Percentiles rank a stretch among this genome's conserved stretches.
These are phyloP conservation scores for Heliothis peltigera DNA, from an alignment of 2,888 invertebrate genomes.

Conservation along the genomic window DNA sequence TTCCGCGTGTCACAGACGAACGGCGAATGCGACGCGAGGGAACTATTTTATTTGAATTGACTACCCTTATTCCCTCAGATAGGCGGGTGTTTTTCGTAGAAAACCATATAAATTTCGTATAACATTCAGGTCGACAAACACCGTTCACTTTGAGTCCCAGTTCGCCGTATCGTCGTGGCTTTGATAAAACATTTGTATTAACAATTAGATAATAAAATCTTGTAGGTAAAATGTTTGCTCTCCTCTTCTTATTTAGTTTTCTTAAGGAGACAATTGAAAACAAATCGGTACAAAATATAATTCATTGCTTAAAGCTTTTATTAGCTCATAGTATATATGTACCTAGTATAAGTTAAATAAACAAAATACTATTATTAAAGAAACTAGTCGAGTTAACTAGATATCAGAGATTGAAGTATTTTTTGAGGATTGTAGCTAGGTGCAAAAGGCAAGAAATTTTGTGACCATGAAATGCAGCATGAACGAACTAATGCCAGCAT, in stretches of 20 bases:
- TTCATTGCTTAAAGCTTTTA: too few relatives aligned
- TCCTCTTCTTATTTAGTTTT: too few relatives aligned
- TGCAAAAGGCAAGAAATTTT: constrained; percentile 12
- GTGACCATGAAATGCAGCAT: neutral
- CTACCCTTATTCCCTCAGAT: constrained; percentile 23
- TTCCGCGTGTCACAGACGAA: constrained; percentile 16
- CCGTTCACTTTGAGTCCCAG: constrained; percentile 8
- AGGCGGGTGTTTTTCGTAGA: constrained; percentile 24
- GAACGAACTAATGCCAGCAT: constrained; percentile 8
- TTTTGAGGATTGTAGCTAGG: constrained; percentile 1
- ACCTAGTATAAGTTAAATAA: too few relatives aligned
- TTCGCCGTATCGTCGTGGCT: neutral
- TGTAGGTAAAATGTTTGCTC: too few relatives aligned
- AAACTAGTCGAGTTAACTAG: constrained; percentile 1
- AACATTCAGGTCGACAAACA: constrained; percentile 29
- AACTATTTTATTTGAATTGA: constrained; percentile 43
- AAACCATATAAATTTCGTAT: constrained; percentile 19
- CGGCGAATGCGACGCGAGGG: constrained; percentile 28
- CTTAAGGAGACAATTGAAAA: too few relatives aligned
- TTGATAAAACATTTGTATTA: constrained; percentile 5
- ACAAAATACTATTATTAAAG: too few relatives aligned
- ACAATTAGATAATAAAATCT: neutral
- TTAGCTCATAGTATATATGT: too few relatives aligned
- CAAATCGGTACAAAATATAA: too few relatives aligned
- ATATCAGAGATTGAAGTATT: constrained; percentile 4